Conservation (phyloP, 2,888 invertebrate genomes). For the Chouioia cunea region DNA sequence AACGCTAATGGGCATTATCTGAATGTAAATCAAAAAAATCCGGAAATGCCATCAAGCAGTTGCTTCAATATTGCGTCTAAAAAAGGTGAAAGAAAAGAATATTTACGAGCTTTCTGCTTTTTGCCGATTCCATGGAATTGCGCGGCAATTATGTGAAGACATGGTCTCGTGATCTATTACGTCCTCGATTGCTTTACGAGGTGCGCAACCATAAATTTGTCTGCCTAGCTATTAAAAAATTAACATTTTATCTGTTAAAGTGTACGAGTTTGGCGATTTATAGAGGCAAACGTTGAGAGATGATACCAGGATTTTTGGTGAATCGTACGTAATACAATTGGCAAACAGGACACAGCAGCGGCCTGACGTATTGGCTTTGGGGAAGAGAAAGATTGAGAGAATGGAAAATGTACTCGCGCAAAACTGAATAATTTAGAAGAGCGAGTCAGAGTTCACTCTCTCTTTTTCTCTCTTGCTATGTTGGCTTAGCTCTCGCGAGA, state of each 20-base stretch:
- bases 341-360: conserved; percentile 8
- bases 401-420: conserved; percentile 1
- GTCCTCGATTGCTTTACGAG: conserved; percentile 12
- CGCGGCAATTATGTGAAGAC: conserved; percentile 33
- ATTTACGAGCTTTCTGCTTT: conserved; percentile 41
- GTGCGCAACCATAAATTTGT: conserved; percentile 4
- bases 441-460: neutral
- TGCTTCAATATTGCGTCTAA: conserved; percentile 21
- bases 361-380: neutral
- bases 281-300: conserved; percentile 22
- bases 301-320: neutral
- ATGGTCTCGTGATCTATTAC: conserved; percentile 37
- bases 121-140: conserved; percentile 21
- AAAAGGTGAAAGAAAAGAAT: conserved; percentile 3
- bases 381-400: too few species aligned
- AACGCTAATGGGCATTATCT: conserved; percentile 33
- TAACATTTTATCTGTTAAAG: conserved; percentile 42
- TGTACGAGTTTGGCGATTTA: conserved; percentile 37
- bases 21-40: conserved; percentile 47
- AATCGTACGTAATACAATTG: conserved; percentile 25
- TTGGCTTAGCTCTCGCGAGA: too few species aligned
- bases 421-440: conserved; percentile 27
- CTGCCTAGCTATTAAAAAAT: conserved; percentile 26
- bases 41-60: conserved; percentile 45
- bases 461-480: too few species aligned